Percentiles rank a stretch among this genome's conserved stretches.
Conservation (phyloP, 2,797 vertebrate species). For the Discoglossus pictus region DNA sequence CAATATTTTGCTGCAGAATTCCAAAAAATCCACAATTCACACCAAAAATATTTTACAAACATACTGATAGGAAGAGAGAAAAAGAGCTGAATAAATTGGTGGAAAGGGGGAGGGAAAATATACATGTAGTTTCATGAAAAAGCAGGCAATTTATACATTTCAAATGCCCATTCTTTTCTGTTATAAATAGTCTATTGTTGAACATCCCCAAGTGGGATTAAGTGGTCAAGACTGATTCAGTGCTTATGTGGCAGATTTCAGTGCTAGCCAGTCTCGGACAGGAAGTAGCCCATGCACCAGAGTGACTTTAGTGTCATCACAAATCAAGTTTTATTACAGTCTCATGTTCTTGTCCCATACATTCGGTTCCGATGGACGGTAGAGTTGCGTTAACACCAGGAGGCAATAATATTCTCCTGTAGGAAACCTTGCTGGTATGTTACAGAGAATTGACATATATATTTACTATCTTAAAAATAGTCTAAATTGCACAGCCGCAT, state of each 20-base stretch:
- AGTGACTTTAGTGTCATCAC: background rate
- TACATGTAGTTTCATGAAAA: slow-evolving; percentile 24
- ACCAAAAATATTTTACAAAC: slow-evolving; percentile 23
- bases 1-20: slow-evolving; percentile 2
- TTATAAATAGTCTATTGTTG: slow-evolving; percentile 55
- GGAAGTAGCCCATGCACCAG: slow-evolving; percentile 20
- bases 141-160: slow-evolving; percentile 30
- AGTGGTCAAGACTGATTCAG: slow-evolving; percentile 40
- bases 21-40: slow-evolving; percentile 26
- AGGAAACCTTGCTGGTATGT: slow-evolving; percentile 9
- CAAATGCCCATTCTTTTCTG: slow-evolving; percentile 48
- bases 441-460: background rate
- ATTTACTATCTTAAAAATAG: background rate
- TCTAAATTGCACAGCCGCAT: background rate
- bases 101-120: slow-evolving; percentile 3
- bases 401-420: slow-evolving; percentile 7
- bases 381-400: slow-evolving; percentile 16
- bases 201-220: slow-evolving; percentile 5
- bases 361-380: slow-evolving; percentile 5
- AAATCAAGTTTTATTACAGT: background rate
- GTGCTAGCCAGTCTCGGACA: slow-evolving; percentile 36
- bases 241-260: slow-evolving; percentile 44
- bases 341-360: background rate
- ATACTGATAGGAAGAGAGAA: slow-evolving; percentile 23
- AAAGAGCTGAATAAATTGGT: background rate